Evolutionary conservation across 2,797 vertebrate species (phyloP).

Genomic region (Rhyacichthys aspro): DNA sequence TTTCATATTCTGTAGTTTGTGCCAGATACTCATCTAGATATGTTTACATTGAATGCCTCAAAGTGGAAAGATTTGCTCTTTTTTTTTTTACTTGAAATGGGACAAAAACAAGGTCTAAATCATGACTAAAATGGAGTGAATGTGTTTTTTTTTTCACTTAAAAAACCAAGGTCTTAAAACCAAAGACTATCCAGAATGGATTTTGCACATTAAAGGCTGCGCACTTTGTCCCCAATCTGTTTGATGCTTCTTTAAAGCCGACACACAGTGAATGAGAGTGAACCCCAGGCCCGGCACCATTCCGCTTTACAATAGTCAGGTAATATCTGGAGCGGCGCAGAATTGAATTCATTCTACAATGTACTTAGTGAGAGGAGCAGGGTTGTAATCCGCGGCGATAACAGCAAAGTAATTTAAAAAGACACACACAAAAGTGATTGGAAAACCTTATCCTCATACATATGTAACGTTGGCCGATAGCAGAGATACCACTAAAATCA

Average conservation of each 20-base stretch:
- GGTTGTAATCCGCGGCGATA: conserved; percentile 57
- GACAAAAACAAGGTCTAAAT: too few species aligned
- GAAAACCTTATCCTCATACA: conserved; percentile 51
- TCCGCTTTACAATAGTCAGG: conserved; percentile 39
- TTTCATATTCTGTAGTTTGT: conserved; percentile 3
- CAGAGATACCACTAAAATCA: conserved; percentile 11
- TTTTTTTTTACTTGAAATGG: neutral
- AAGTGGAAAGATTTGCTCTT: neutral
- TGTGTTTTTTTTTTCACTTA: neutral
- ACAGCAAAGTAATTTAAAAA: conserved; percentile 61
- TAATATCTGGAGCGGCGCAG: conserved; percentile 38
- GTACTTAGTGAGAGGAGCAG: conserved; percentile 25
- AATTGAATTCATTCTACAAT: conserved; percentile 48
- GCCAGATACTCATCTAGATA: neutral
- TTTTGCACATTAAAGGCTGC: conserved; percentile 4
- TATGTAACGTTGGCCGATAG: conserved; percentile 41
- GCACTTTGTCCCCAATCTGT: neutral
- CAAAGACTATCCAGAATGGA: too few species aligned
- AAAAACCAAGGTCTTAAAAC: too few species aligned
- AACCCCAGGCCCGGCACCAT: conserved; percentile 27
- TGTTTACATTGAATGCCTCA: conserved; percentile 13
- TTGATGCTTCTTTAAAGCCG: conserved; percentile 8
- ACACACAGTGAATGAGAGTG: conserved; percentile 27
- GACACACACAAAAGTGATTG: conserved; percentile 48
- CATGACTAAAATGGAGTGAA: neutral